A percentile compares a stretch with the other conserved stretches of the same genome.
These are phyloP conservation scores for Sylvilagus floridanus DNA, from an alignment of 2,797 vertebrate species.

Conservation along the genomic window DNA sequence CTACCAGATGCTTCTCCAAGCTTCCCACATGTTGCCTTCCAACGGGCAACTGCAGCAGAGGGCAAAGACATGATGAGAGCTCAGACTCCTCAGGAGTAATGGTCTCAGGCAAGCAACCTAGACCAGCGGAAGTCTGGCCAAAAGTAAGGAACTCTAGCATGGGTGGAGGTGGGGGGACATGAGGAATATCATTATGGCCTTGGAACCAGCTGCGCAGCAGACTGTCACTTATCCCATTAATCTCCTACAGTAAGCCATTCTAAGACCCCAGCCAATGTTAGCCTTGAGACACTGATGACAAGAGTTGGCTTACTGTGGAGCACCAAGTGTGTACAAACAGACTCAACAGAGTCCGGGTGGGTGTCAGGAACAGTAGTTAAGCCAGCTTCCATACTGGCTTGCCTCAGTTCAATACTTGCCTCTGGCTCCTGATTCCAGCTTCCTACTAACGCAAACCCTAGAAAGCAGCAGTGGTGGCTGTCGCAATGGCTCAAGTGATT, in stretches of 20 bases:
- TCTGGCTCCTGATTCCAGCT: no score
- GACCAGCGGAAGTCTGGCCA: background rate
- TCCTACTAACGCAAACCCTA: no score
- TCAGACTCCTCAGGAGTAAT: background rate
- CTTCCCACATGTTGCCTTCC: background rate
- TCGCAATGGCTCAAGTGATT: no score
- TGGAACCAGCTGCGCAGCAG: background rate
- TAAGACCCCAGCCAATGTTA: background rate
- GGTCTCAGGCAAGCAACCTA: background rate
- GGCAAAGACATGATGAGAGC: background rate
- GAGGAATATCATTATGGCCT: background rate
- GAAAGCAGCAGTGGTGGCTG: no score
- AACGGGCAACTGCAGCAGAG: background rate
- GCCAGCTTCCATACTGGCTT: no score
- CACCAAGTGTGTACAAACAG: background rate
- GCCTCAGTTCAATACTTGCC: no score
- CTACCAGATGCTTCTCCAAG: background rate
- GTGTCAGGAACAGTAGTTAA: no score
- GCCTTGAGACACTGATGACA: background rate
- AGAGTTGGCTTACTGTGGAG: background rate
- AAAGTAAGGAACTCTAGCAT: background rate
- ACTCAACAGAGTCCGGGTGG: background rate
- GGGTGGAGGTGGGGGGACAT: background rate
- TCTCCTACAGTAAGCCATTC: background rate
- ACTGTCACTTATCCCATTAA: background rate